These are phyloP conservation scores for Sparus aurata DNA, from an alignment of 2,797 vertebrate genomes.

Conservation along the genomic window DNA sequence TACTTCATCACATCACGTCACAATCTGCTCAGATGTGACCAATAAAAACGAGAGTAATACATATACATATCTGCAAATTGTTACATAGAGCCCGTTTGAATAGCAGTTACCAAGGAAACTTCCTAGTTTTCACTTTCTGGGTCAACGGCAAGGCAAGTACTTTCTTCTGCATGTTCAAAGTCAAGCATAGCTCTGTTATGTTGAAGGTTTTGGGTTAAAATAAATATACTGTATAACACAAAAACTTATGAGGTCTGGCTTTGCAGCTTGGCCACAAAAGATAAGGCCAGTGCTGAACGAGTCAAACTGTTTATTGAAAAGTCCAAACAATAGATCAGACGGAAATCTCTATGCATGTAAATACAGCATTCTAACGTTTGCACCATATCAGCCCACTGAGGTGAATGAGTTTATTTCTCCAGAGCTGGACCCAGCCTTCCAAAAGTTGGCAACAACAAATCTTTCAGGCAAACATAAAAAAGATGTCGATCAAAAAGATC, in stretches of 20 bases:
- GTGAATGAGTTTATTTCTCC: conserved; percentile 49
- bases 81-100: too few species aligned
- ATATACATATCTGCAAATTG: too few species aligned
- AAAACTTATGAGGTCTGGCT: conserved; percentile 35
- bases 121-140: not conserved
- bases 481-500: conserved; percentile 35
- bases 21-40: too few species aligned
- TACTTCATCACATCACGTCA: too few species aligned
- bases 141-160: conserved; percentile 5
- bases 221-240: conserved; percentile 36
- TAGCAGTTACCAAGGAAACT: not conserved
- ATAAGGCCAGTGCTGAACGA: conserved; percentile 45
- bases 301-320: conserved; percentile 63
- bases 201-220: conserved; percentile 26
- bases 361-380: conserved; percentile 36
- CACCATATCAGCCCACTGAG: conserved; percentile 40
- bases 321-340: conserved; percentile 67
- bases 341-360: conserved; percentile 49
- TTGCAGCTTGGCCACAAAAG: conserved; percentile 40
- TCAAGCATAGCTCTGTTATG: conserved; percentile 2
- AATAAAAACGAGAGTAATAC: too few species aligned
- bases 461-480: conserved; percentile 29
- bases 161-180: conserved; percentile 20
- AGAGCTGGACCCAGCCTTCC: conserved; percentile 27
- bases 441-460: conserved; percentile 45